Percentiles rank a stretch among this genome's conserved stretches.
These are phyloP conservation scores for Vicugna pacos DNA, from an alignment of 2,113 vertebrate species.

Conservation along the genomic window DNA sequence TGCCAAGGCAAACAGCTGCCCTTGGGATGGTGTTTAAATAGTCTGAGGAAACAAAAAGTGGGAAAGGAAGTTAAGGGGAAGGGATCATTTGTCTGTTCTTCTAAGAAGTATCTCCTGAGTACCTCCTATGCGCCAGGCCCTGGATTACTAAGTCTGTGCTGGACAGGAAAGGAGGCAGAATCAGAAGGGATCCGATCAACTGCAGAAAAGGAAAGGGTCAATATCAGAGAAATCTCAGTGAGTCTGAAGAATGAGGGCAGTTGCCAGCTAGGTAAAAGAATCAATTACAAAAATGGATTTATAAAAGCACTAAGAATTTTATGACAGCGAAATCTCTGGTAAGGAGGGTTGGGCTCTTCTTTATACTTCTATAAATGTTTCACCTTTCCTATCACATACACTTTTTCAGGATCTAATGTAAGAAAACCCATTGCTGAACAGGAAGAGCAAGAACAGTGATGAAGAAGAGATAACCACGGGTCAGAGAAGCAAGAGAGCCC, in stretches of 20 bases:
- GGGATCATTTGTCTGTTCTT: not conserved
- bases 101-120: not conserved
- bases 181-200: not conserved
- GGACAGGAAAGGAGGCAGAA: not conserved
- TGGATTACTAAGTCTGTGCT: not conserved
- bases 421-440: not conserved
- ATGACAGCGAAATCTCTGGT: not conserved
- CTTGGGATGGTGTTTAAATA: not conserved
- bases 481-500: not conserved
- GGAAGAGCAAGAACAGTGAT: not conserved
- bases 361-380: not conserved
- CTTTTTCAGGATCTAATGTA: slow-evolving; percentile 3
- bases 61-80: not conserved
- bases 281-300: not conserved
- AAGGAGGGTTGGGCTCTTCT: not conserved
- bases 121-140: not conserved
- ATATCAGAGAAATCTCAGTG: not conserved
- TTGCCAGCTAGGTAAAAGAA: not conserved
- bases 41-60: not conserved
- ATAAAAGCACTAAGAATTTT: not conserved
- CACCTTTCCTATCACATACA: not conserved
- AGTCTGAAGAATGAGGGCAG: not conserved
- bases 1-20: not conserved
- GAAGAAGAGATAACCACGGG: not conserved
- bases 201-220: not conserved